A percentile compares a stretch with the other conserved stretches of the same genome.
Conservation (phyloP, 1,140 invertebrate species). For the Drosophila nannoptera region DNA sequence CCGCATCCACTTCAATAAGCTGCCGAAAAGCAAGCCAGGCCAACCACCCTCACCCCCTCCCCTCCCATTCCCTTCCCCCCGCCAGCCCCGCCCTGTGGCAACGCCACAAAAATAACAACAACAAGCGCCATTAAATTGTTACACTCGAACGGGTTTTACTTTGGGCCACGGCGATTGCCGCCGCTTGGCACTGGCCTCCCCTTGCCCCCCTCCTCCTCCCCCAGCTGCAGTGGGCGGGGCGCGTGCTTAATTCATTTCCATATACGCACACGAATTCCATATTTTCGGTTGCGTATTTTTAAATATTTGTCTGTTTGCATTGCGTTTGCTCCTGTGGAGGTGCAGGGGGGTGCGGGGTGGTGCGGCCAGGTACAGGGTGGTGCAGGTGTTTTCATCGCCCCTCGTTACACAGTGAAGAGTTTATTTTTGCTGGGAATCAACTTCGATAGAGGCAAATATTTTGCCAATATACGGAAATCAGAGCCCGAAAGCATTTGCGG, state of each 20-base stretch:
- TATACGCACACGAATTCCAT: slow-evolving; percentile 69
- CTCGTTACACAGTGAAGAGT: not conserved
- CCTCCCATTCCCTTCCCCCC: not conserved
- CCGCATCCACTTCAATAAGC: slow-evolving; percentile 45
- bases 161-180: slow-evolving; percentile 67
- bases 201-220: not conserved
- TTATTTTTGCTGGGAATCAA: not conserved
- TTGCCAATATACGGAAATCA: slow-evolving; percentile 1
- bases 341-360: no score
- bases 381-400: no score
- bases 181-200: slow-evolving; percentile 27
- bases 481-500: not conserved
- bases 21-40: slow-evolving; percentile 8
- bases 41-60: slow-evolving; percentile 8
- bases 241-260: slow-evolving; percentile 64
- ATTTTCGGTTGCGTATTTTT: slow-evolving; percentile 52
- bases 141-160: slow-evolving; percentile 77
- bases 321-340: slow-evolving; percentile 11
- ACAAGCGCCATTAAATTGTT: slow-evolving; percentile 77
- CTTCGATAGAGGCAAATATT: not conserved
- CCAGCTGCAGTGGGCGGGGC: not conserved
- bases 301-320: slow-evolving; percentile 39
- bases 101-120: slow-evolving; percentile 40
- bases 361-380: no score
- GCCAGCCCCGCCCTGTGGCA: not conserved